Conservation (phyloP, 1,140 invertebrate species). For the Calephelis virginiensis region DNA sequence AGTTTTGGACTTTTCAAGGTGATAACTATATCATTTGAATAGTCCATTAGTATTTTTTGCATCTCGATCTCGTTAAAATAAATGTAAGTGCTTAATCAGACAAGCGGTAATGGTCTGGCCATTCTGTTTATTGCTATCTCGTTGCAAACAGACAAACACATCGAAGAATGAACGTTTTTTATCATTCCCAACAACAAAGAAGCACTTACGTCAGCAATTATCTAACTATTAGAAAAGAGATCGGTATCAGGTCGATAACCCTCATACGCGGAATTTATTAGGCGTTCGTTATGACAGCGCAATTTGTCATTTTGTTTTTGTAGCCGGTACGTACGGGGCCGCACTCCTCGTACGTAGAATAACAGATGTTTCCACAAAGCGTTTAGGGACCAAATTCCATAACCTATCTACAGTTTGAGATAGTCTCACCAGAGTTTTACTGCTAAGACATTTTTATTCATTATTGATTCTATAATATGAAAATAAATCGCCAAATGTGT, state of each 20-base stretch:
- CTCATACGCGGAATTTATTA: conserved; percentile 29
- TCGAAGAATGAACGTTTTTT: conserved; percentile 18
- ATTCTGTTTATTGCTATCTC: conserved; percentile 2
- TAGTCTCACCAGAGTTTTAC: no score
- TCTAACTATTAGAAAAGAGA: conserved; percentile 38
- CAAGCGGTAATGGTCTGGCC: not conserved
- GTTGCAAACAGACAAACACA: conserved; percentile 7
- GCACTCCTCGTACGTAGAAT: no score
- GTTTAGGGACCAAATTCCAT: no score
- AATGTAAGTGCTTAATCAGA: conserved; percentile 9
- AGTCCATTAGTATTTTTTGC: conserved; percentile 12
- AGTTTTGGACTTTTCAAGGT: conserved; percentile 8
- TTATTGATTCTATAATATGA: no score
- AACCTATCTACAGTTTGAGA: no score
- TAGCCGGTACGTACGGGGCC: conserved; percentile 1
- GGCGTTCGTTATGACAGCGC: conserved; percentile 10
- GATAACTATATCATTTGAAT: conserved; percentile 7
- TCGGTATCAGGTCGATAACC: conserved; percentile 33
- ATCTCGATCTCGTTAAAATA: conserved; percentile 14
- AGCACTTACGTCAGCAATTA: conserved; percentile 36
- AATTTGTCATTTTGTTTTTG: conserved; percentile 22
- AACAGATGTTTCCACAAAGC: no score
- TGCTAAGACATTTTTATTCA: no score
- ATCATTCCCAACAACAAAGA: conserved; percentile 27
- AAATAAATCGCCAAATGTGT: no score